Percentiles rank a stretch among this genome's conserved stretches.
Conservation (phyloP, 2,888 invertebrate species). For the Reticulitermes lucifugus region DNA sequence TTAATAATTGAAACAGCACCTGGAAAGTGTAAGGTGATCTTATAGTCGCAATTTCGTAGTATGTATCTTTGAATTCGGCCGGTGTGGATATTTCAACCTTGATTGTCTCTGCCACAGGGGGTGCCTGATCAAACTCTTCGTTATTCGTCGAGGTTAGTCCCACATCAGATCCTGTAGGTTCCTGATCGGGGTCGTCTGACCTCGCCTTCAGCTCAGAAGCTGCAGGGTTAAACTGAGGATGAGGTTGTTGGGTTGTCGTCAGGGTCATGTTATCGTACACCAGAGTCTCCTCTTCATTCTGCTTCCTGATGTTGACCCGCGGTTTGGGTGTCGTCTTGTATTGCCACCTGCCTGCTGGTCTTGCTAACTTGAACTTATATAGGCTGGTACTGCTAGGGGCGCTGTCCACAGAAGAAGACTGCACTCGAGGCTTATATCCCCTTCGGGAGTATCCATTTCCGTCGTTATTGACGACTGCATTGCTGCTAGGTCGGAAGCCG, state of each 20-base stretch:
- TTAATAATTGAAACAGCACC: conserved; percentile 66
- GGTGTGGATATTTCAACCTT: conserved; percentile 92
- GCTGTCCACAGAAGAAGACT: conserved; percentile 57
- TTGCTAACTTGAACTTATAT: conserved; percentile 85
- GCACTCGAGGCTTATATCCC: conserved; percentile 73
- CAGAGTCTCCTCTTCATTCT: conserved; percentile 50
- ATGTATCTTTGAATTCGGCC: conserved; percentile 85
- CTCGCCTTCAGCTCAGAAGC: conserved; percentile 46
- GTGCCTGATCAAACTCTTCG: conserved; percentile 63
- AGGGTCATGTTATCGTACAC: conserved; percentile 55
- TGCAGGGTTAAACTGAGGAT: conserved; percentile 20
- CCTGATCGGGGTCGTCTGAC: conserved; percentile 64
- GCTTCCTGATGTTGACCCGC: conserved; percentile 75
- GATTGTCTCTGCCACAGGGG: conserved; percentile 79
- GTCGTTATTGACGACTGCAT: conserved; percentile 56
- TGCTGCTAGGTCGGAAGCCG: conserved; percentile 56
- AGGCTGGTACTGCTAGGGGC: conserved; percentile 69
- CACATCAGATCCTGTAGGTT: conserved; percentile 56
- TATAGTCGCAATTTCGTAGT: conserved; percentile 91
- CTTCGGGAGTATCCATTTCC: conserved; percentile 63
- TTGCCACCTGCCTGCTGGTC: conserved; percentile 89
- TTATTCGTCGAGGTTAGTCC: conserved; percentile 72
- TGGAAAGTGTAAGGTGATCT: conserved; percentile 92
- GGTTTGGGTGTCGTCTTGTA: conserved; percentile 92
- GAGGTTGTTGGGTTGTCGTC: conserved; percentile 61